Conservation (phyloP, 2,797 vertebrate species). For the Hydrocynus forskahlii region DNA sequence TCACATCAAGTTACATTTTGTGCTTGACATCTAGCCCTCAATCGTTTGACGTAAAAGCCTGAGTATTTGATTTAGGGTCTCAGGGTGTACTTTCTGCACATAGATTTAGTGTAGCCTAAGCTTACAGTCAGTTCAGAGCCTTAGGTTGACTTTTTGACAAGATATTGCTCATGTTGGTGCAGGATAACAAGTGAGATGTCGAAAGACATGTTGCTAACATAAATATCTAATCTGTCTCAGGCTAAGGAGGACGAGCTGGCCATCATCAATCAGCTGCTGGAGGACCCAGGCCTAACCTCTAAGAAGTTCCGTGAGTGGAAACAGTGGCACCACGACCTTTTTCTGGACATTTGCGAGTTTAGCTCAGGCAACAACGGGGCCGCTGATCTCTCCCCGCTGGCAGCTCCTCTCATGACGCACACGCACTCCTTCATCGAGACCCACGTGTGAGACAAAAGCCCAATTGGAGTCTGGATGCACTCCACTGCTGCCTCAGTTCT, state of each 20-base stretch:
- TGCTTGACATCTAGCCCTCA: too few relatives aligned
- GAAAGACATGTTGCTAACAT: neutral
- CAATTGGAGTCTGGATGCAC: neutral
- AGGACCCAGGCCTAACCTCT: slow-evolving; percentile 84
- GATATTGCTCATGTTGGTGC: neutral
- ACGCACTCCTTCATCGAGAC: slow-evolving; percentile 92
- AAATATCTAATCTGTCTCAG: slow-evolving; percentile 61
- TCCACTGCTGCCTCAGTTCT: slow-evolving; percentile 1
- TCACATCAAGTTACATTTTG: too few relatives aligned
- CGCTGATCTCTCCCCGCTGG: slow-evolving; percentile 80
- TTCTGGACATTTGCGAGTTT: slow-evolving; percentile 89
- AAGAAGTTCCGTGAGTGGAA: slow-evolving; percentile 91
- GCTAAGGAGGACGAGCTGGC: slow-evolving; percentile 87
- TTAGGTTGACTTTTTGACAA: neutral
- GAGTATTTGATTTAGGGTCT: too few relatives aligned
- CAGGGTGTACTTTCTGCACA: too few relatives aligned
- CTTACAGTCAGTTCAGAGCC: neutral
- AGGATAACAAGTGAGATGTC: neutral
- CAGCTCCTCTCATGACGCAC: slow-evolving; percentile 83
- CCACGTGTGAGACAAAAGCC: slow-evolving; percentile 77
- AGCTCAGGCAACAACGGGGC: slow-evolving; percentile 82
- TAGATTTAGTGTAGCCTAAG: too few relatives aligned
- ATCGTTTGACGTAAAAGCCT: too few relatives aligned
- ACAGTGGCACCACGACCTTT: slow-evolving; percentile 88
- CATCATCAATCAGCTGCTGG: slow-evolving; percentile 83